Evolutionary conservation across 1,140 invertebrate genomes (phyloP), one percentile per base, ranked within the genome.

Genomic region (Nasonia vitripennis): DNA sequence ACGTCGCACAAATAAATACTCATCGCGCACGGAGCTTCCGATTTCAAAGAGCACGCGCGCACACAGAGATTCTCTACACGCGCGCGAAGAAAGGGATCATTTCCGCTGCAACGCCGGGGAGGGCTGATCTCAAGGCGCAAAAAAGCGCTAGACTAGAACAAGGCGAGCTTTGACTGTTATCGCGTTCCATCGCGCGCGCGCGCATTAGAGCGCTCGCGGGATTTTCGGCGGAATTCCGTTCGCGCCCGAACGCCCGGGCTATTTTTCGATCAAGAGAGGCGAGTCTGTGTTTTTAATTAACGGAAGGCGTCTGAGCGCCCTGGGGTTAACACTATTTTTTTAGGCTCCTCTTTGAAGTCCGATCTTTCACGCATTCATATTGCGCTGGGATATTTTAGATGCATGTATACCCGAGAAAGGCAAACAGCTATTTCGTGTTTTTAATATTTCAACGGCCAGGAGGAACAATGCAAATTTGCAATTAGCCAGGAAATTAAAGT

Each of bases 21-120:
- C 27, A 34, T 71, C 14, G 23, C 70, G 27, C 68, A 27, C 27
- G 11, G 23, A 41, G 78, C 20, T 41, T 80, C 67, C 68, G 41
- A 80, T 80, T 80, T 80, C 78, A 80, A 80, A 70, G 78, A 14
- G 78, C 67, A 4, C 48, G 75, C n/a, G n/a, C 37, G 20, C 9
- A 10, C 12, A 55, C 34, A 37, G 34, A 37, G 34, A 73, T 71
- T 81, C 79, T 12, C 11, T 37, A 12, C 51, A 2, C 51, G 17
- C 20, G 67, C 67, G 68, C 27, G 12, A 55, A 51, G 67, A 48
- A 81, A 71, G 79, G 41, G 80, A 51, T 74, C 80, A n/a, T 74
- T 81, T 81, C 68, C 80, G 68, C 45, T 55, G n/a, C 12, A 31
- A 48, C 51, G 48, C 34, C 55, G 78, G 27, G 78, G 51, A 34